Base-by-base conservation (phyloP, 2,797 vertebrate species). In the Danio kyathit region DNA sequence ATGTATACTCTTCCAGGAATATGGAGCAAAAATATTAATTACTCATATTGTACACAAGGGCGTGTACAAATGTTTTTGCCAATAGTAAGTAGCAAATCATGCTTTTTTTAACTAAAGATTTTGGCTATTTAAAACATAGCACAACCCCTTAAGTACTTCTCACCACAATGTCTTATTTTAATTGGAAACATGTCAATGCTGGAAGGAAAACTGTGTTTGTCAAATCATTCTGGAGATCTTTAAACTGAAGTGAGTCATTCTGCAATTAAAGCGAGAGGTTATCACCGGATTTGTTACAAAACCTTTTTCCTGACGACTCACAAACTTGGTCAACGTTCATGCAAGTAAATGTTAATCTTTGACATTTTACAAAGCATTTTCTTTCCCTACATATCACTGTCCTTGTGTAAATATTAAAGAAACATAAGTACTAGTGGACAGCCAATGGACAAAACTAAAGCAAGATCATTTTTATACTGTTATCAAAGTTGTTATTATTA, bases 191-290 rank as follows among this genome's bases (percentile, higher is more conserved):
- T 17, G n/a, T 52, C 67, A 52, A 52, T 29, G 7, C 67, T 52
- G 29, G 16, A 70, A n/a, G 66, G 21, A 40, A 51, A 70, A 70
- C 48, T 12, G 59, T 61, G 63, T 64, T 43, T 65, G 64, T 66
- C 44, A 29, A 52, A 40, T 70, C 1, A 52, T 52, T 69, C 9
- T 16, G 46, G 63, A 9, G 19, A 29, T 49, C 49, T 71, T 41
- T 54, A 71, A 29, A 29, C 29, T 29, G 29, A 54, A 71, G 51
- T 56, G 16, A 71, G 51, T 56, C 69, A 54, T 14, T 43, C 38
- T 72, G 6, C 69, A 19, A 10, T 54, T 19, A 71, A 43, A 41
- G 19, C 11, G 10, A 56, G 41, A 72, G 11, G 1, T 72, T 19
- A 57, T 43, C 40, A 14, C 52, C 72, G 12, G 12, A 44, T 72